Percentiles rank a stretch among this genome's conserved stretches.
phyloP scores from a whole-genome alignment of 2,797 vertebrate species.

The Takifugu rubripes region DNA sequence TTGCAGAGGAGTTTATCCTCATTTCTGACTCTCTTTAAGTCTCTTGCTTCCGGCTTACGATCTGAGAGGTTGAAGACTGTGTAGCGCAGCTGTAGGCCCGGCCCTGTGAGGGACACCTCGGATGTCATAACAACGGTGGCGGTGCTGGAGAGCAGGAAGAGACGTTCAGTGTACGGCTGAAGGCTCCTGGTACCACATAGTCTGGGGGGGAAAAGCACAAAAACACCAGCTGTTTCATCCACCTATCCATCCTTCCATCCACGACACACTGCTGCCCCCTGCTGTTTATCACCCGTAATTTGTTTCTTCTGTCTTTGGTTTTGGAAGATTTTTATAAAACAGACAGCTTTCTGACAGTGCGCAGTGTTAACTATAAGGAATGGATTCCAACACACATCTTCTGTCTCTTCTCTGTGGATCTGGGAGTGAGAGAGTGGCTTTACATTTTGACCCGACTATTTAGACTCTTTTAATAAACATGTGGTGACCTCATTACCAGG shows the following conservation, averaged over 20 bases:
- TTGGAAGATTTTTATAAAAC: too few species aligned
- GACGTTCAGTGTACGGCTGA: slow-evolving; percentile 82
- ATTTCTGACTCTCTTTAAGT: background rate
- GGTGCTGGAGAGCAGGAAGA: slow-evolving; percentile 70
- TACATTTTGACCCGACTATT: too few species aligned
- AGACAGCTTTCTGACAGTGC: too few species aligned
- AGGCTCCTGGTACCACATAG: slow-evolving; percentile 83
- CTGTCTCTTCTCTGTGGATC: too few species aligned
- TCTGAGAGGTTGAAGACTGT: slow-evolving; percentile 88
- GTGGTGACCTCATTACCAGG: too few species aligned
- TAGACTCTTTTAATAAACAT: too few species aligned
- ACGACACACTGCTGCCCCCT: slow-evolving; percentile 32
- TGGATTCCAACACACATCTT: too few species aligned
- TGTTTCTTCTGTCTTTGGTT: too few species aligned
- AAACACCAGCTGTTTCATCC: background rate
- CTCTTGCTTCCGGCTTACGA: slow-evolving; percentile 74
- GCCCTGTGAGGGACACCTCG: slow-evolving; percentile 85
- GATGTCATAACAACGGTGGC: slow-evolving; percentile 84
- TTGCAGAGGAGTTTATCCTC: background rate
- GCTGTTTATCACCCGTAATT: slow-evolving; percentile 4
- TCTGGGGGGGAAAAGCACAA: slow-evolving; percentile 58
- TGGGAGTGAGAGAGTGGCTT: too few species aligned
- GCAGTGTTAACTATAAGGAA: too few species aligned
- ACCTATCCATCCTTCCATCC: too few species aligned
- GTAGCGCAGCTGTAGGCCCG: slow-evolving; percentile 84